Evolutionary conservation across 2,113 vertebrate genomes (phyloP).

Genomic region (Balaeniceps rex): DNA sequence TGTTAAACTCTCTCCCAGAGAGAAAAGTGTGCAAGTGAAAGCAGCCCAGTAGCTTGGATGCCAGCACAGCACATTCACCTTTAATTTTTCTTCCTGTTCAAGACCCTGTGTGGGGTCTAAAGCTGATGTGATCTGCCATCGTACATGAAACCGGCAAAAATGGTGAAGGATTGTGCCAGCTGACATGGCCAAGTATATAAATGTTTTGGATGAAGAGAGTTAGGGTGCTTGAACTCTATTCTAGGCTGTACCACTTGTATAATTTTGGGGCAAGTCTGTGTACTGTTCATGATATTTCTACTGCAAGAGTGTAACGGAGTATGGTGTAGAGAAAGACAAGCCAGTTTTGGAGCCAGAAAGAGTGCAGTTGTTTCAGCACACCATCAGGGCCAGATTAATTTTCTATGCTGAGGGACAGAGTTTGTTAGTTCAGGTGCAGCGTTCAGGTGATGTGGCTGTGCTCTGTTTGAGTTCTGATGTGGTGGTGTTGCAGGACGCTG

Average conservation of each 20-base stretch:
- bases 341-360: not conserved
- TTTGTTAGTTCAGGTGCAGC: not conserved
- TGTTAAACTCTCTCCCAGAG: not conserved
- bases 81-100: not conserved
- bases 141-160: not conserved
- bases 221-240: not conserved
- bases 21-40: not conserved
- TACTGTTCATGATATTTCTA: not conserved
- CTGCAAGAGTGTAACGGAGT: not conserved
- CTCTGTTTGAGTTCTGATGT: not conserved
- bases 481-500: not conserved
- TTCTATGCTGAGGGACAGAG: not conserved
- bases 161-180: not conserved
- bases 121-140: not conserved
- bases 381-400: not conserved
- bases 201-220: not conserved
- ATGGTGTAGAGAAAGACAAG: not conserved
- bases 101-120: not conserved
- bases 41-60: not conserved
- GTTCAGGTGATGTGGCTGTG: not conserved
- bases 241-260: not conserved
- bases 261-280: not conserved
- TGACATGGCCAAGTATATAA: not conserved
- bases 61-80: not conserved
- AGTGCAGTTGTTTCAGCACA: not conserved